Percentiles rank a stretch among this genome's conserved stretches.
phyloP scores from a whole-genome alignment of 2,113 vertebrate species.

The Leptodactylus fuscus region DNA sequence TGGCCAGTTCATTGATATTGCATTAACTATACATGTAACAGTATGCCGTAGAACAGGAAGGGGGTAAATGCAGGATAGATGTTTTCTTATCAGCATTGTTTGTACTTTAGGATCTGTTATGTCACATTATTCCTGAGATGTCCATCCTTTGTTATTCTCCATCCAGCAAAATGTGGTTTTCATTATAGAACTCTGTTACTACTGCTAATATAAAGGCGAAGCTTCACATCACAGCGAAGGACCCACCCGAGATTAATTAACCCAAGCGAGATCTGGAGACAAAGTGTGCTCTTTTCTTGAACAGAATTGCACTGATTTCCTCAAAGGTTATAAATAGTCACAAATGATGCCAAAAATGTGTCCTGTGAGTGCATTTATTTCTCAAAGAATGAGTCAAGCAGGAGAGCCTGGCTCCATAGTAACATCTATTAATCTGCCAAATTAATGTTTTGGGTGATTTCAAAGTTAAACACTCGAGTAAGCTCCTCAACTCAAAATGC shows the following conservation, averaged over 20 bases:
- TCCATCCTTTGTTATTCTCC: background rate
- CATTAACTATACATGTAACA: no score
- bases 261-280: constrained; percentile 4
- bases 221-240: background rate
- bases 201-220: background rate
- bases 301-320: constrained; percentile 29
- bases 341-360: constrained; percentile 29
- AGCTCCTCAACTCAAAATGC: background rate
- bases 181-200: background rate
- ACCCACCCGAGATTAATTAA: background rate
- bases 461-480: constrained; percentile 12
- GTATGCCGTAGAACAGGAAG: no score
- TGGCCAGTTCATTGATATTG: no score
- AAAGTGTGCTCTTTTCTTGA: constrained; percentile 15
- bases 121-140: background rate
- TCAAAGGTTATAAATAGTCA: constrained; percentile 36
- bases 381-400: constrained; percentile 35
- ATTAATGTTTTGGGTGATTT: constrained; percentile 31
- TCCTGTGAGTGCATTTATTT: constrained; percentile 32
- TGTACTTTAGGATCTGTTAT: no score
- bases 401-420: constrained; percentile 15
- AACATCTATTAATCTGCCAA: constrained; percentile 17
- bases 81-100: no score
- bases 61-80: no score
- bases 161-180: constrained; percentile 5